Percentiles rank a stretch among this genome's conserved stretches.
Conservation (phyloP, 2,113 vertebrate species). For the Seriola rivoliana region DNA sequence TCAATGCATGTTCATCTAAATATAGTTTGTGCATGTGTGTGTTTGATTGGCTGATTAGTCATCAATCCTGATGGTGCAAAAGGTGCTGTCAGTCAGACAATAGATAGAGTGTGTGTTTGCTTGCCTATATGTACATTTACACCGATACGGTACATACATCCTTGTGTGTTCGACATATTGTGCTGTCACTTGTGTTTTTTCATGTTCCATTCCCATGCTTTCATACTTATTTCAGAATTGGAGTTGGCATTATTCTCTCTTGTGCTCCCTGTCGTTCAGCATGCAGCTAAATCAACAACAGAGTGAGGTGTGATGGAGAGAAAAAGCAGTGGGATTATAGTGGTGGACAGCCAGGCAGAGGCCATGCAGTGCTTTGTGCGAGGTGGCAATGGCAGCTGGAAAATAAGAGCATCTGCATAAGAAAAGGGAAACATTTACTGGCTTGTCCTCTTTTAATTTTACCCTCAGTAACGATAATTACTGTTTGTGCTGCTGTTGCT, state of each 20-base stretch:
- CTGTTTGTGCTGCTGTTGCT: slow-evolving; percentile 8
- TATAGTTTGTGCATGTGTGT: slow-evolving; percentile 5
- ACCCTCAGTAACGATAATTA: slow-evolving; percentile 28
- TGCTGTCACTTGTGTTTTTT: not conserved
- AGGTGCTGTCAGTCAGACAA: slow-evolving; percentile 39
- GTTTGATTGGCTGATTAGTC: slow-evolving; percentile 57
- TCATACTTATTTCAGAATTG: not conserved
- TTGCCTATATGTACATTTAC: not conserved
- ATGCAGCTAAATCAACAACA: not conserved
- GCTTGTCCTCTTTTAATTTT: slow-evolving; percentile 17
- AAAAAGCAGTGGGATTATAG: not conserved
- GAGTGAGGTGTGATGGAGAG: not conserved
- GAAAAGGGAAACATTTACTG: slow-evolving; percentile 10
- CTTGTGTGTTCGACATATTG: not conserved
- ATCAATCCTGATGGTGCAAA: slow-evolving; percentile 42
- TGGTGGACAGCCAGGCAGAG: not conserved
- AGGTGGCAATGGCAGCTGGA: not conserved
- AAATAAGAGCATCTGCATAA: slow-evolving; percentile 14
- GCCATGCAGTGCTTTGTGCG: not conserved
- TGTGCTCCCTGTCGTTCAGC: not conserved
- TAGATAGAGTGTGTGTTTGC: slow-evolving; percentile 18
- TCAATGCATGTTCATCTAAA: slow-evolving; percentile 39
- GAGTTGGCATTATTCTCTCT: not conserved
- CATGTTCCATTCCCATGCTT: not conserved
- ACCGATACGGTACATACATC: no score